Evolutionary conservation across 2,888 invertebrate genomes (phyloP).

Genomic region (Coleophora deauratella): DNA sequence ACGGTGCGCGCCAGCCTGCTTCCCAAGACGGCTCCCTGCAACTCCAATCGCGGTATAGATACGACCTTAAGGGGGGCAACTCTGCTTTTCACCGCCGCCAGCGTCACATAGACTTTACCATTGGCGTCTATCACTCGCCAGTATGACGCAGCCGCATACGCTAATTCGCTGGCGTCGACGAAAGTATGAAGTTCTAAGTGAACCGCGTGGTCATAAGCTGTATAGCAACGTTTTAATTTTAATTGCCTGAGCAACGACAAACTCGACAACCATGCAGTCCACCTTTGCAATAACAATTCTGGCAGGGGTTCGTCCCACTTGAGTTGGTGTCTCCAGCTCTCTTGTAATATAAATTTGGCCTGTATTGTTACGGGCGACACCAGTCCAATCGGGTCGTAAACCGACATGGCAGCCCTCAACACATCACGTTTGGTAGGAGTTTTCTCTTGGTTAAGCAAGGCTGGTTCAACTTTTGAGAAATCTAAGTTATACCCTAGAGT

Average conservation of each 20-base stretch:
- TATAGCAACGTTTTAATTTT: neutral
- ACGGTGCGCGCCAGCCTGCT: too few relatives aligned
- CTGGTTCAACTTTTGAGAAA: neutral
- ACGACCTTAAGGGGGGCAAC: too few relatives aligned
- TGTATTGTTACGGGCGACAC: slow-evolving; percentile 9
- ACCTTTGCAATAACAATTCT: neutral
- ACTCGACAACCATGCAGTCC: neutral
- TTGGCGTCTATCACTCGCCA: too few relatives aligned
- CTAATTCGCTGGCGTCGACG: too few relatives aligned
- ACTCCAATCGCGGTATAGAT: too few relatives aligned
- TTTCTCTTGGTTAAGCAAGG: neutral
- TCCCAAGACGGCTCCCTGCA: too few relatives aligned
- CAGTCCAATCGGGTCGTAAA: slow-evolving; percentile 11
- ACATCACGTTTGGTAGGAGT: slow-evolving; percentile 12
- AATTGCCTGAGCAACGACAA: neutral
- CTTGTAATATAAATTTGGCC: slow-evolving; percentile 10
- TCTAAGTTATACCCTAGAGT: neutral
- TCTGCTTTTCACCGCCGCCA: too few relatives aligned
- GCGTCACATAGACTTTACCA: too few relatives aligned
- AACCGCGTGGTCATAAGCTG: neutral
- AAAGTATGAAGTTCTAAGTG: too few relatives aligned
- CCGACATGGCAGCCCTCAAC: slow-evolving; percentile 7
- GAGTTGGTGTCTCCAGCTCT: slow-evolving; percentile 8
- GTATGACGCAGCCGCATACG: too few relatives aligned
- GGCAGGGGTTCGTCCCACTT: slow-evolving; percentile 7